These are phyloP conservation scores for Pachyrhynchus sulphureomaculatus DNA, from an alignment of 1,140 invertebrate genomes.

Conservation along the genomic window DNA sequence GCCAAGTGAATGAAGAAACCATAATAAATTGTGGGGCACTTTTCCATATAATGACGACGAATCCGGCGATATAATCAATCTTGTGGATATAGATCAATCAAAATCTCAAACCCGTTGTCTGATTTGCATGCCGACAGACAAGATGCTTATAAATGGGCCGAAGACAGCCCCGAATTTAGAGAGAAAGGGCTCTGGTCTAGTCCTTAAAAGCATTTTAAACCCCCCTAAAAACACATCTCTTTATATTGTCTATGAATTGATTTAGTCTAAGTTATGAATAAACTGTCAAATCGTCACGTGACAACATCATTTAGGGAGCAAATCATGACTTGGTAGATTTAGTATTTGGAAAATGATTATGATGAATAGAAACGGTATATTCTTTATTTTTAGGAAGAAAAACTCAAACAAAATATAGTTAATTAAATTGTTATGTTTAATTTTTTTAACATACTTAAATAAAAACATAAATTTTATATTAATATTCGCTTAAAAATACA, in stretches of 20 bases:
- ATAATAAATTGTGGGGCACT: constrained; percentile 40
- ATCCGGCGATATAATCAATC: constrained; percentile 47
- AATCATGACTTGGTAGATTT: too few species aligned
- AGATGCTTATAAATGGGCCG: constrained; percentile 52
- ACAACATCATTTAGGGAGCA: not conserved
- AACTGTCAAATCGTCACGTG: not conserved
- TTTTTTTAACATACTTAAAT: too few species aligned
- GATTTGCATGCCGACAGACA: constrained; percentile 52
- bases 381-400: too few species aligned
- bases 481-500: too few species aligned
- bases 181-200: not conserved
- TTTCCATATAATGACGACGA: constrained; percentile 30
- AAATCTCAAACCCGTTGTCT: constrained; percentile 48
- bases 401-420: too few species aligned
- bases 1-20: constrained; percentile 14
- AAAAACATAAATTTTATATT: too few species aligned
- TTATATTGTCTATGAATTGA: constrained; percentile 6
- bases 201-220: constrained; percentile 13
- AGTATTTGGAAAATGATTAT: too few species aligned
- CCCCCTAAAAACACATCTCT: constrained; percentile 5
- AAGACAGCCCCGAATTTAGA: constrained; percentile 40
- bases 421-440: too few species aligned
- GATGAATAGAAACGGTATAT: too few species aligned
- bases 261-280: not conserved
- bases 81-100: constrained; percentile 52